Evolutionary conservation across 2,113 vertebrate genomes (phyloP).

Genomic region (Nansenia antarctica): DNA sequence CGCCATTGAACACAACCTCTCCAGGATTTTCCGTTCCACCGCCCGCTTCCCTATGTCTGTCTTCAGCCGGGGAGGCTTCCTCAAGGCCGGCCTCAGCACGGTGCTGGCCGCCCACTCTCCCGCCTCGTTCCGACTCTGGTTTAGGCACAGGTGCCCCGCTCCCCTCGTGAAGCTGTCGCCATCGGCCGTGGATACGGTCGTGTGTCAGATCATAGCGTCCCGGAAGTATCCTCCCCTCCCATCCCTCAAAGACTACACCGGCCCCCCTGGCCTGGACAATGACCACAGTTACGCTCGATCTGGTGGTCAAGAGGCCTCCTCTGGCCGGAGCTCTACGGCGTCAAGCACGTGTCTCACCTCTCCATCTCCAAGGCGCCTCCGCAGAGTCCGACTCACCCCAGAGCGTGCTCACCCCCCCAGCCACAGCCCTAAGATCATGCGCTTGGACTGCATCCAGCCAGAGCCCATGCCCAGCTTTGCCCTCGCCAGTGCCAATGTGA

Average conservation of each 20-base stretch:
- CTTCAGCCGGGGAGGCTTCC: conserved; percentile 18
- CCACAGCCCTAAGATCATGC: too few species aligned
- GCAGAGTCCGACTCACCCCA: too few species aligned
- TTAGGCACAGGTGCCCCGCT: conserved; percentile 15
- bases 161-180: conserved; percentile 14
- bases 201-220: conserved; percentile 19
- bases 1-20: conserved; percentile 5
- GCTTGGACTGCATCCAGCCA: too few species aligned
- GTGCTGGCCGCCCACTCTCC: conserved; percentile 41
- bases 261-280: conserved; percentile 30
- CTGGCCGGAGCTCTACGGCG: conserved; percentile 19
- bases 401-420: too few species aligned
- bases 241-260: conserved; percentile 37
- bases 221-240: conserved; percentile 25
- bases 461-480: too few species aligned
- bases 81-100: conserved; percentile 27
- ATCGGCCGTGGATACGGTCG: conserved; percentile 9
- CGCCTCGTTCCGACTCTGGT: conserved; percentile 34
- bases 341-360: too few species aligned
- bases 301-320: too few species aligned
- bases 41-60: too few species aligned
- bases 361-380: too few species aligned
- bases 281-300: too few species aligned
- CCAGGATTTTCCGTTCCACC: not conserved
- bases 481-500: too few species aligned